Evolutionary conservation across 2,113 vertebrate genomes (phyloP).

Genomic region (Cyphomyrus plagiostoma): DNA sequence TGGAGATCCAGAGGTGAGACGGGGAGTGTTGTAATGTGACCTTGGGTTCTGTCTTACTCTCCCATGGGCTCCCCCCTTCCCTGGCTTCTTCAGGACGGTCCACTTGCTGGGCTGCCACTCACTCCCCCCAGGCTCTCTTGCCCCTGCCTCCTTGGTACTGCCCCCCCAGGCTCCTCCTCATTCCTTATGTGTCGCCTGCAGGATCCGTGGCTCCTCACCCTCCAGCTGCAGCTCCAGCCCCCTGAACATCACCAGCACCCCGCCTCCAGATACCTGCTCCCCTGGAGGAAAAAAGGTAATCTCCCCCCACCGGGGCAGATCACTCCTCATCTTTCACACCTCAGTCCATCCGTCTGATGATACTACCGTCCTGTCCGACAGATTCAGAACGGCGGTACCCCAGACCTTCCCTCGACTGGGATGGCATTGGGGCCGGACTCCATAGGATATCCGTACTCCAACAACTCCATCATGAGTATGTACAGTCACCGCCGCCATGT

Average conservation of each 20-base stretch:
- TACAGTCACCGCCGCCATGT: conserved; percentile 6
- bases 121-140: too few species aligned
- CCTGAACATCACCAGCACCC: conserved; percentile 91
- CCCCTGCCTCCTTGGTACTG: too few species aligned
- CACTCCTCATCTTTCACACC: background rate
- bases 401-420: conserved; percentile 79
- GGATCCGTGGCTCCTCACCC: conserved; percentile 93
- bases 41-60: background rate
- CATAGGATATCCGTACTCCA: conserved; percentile 90
- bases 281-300: conserved; percentile 90
- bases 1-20: conserved; percentile 95
- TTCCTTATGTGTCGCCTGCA: conserved; percentile 37
- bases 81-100: background rate
- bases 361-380: conserved; percentile 41
- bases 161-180: background rate
- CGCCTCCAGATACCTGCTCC: conserved; percentile 86
- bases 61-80: background rate
- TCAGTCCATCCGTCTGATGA: background rate
- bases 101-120: background rate
- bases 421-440: conserved; percentile 83
- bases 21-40: background rate
- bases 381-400: conserved; percentile 89
- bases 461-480: conserved; percentile 92
- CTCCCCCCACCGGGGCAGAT: background rate
- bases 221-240: conserved; percentile 97